Base-by-base conservation (phyloP, 2,113 vertebrate genomes). In the Hystrix brachyura region DNA sequence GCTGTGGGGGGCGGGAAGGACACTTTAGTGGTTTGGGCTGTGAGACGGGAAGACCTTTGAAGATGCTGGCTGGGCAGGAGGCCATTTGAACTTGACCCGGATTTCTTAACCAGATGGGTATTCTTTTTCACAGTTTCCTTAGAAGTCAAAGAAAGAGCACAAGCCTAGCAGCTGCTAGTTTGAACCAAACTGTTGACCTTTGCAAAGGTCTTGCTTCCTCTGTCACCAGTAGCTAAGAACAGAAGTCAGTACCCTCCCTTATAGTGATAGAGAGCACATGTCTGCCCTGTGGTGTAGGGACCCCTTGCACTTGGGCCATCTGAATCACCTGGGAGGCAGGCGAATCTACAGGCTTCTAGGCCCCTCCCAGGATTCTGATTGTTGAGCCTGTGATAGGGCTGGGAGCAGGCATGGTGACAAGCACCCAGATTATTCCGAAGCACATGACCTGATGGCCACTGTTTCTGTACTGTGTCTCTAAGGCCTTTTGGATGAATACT, bases 121-220 rank as follows among this genome's bases (percentile, higher is more conserved):
- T 71, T 87, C 60, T 64, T 94, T 91, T 92, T 62, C 86, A 92
- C 19, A 32, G 19, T 92, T 96, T 94, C 55, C 69, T 96, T 96
- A 86, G 89, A 95, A 95, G 92, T 78, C 74, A 65, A 87, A 92
- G 81, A 84, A 67, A 83, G 27, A 72, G 60, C 62, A 67, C 23
- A 69, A 17, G 25, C 67, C 82, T 71, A 62, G 83, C 84, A 71
- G 65, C 87, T 95, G 91, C 71, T 84, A 55, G 69, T 90, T 92
- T 91, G 94, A 95, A 87, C 69, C 72, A 69, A 90, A 79, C 74
- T 87, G 55, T 57, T 90, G 15, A 64, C 57, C 43, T 92, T 91
- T 93, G 17, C 93, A 74, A 83, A 97, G 48, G 55, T 78, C 86
- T 97, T 91, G 51, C 91, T 94, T 91, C 65, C 9, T 29, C 51